Base-by-base conservation (phyloP, 2,888 invertebrate species). In the Achlya flavicornis region DNA sequence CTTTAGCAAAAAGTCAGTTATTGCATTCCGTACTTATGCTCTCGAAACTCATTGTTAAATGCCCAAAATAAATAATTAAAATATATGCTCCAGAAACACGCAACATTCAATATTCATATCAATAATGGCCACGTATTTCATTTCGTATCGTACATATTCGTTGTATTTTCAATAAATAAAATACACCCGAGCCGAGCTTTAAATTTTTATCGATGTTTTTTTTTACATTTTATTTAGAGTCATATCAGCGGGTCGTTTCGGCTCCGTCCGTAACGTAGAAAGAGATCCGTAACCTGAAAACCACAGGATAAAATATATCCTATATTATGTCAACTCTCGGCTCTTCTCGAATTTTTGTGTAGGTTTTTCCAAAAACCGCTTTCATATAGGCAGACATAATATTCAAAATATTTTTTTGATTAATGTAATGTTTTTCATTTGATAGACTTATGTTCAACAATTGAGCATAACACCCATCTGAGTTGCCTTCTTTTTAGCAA, bases 61-160 rank as follows among this genome's bases (percentile, higher is more conserved):
- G 12, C 14, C 4, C 8, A 4, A 19, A 59, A 60, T 7, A 60
- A 60, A 60, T 19, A 53, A 26, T 26, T 26, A 19, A 53, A 53
- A 53, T 14, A 3, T 26, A 26, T 26, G 19, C 53, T 14, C 48
- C 48, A 53, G 10, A 53, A 53, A n/a, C 53, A 41, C 60, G 19
- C 6, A 26, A 16, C 60, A 60, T 60, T 41, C 60, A 41, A 60
- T 60, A 60, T 60, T 60, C 41, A 60, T 41, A 60, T 60, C 41
- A 60, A 60, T 60, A 60, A 60, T 60, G 60, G 43, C 41, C 41
- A 26, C 43, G 60, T 60, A 60, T 60, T 41, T 60, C 60, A 60
- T 60, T 43, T 60, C 26, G n/a, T 41, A 60, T 60, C 60, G 60
- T 43, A 43, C 19, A 41, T 60, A 41, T 11, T 12, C 60, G 26